Evolutionary conservation across 2,888 invertebrate species (phyloP), one percentile per base, ranked within the genome.

Genomic region (Ophion slaviceki): DNA sequence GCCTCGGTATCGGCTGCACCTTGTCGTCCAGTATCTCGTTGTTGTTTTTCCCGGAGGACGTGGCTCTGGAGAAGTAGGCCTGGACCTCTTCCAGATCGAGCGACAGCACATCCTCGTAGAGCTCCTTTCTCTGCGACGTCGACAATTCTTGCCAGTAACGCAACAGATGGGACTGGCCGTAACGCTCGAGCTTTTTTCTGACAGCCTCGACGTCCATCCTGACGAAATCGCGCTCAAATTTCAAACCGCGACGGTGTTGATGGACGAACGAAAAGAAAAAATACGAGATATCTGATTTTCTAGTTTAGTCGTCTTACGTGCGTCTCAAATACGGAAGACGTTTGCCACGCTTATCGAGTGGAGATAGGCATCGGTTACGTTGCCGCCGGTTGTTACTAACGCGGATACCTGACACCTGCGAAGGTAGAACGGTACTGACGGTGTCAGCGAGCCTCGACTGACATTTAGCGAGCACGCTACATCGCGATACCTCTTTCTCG

Each of bases 1-100:
- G 95, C n/a, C 96, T 94, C 0, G 98, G 97, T 77, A 99, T 96
- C 0, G 99, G 98, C 91, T 97, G 96, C 92, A 99, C 95, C 86
- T 97, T 96, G 87, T 97, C 96, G 91, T 99, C 98, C 64, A 97
- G 93, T 92, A 97, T 97, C 89, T 96, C 95, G 28, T 95, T 94
- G 87, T 96, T 96, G 76, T 96, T 95, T 88, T 95, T 95, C 10
- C 96, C 94, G 0, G 95, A 95, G 17, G 95, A 95, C 57, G 95
- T 95, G 0, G 97, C 96, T 82, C 95, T 95, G 71, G 95, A 94
- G 92, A 97, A 98, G 90, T 96, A 96, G 32, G 95, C 94, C 80
- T 96, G 96, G 14, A 97, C 96, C 94, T 98, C 97, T n/a, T 95
- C 94, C 71, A 97, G 94, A 93, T 98, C 96, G 80, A 98, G 94